Evolutionary conservation across 1,140 invertebrate species (phyloP).

Genomic region (Bombus consobrinus): DNA sequence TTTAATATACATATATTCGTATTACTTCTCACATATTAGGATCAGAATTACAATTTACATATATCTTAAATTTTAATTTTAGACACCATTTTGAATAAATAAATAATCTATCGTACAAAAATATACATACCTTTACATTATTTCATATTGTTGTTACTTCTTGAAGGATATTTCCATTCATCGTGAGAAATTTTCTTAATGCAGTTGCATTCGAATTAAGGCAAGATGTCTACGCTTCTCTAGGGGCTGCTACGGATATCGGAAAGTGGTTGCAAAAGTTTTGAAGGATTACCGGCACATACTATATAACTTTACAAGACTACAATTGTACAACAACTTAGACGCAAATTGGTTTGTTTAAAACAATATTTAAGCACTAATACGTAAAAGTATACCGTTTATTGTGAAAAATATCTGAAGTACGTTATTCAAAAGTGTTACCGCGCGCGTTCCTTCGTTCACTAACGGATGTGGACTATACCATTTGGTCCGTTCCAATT

Average conservation of each 20-base stretch:
- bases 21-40: not conserved
- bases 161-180: not conserved
- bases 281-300: not conserved
- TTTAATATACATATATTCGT: not conserved
- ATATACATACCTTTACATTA: conserved; percentile 15
- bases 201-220: not conserved
- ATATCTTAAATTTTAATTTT: not conserved
- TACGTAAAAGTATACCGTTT: not conserved
- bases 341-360: not conserved
- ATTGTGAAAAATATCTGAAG: not conserved
- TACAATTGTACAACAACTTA: not conserved
- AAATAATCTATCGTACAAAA: not conserved
- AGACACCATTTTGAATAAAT: not conserved
- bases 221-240: not conserved
- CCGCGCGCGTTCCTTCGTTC: not conserved
- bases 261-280: not conserved
- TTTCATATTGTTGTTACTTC: not conserved
- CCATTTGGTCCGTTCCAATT: not conserved
- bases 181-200: not conserved
- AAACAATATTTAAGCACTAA: not conserved
- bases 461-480: not conserved
- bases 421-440: not conserved
- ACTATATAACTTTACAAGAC: not conserved
- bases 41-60: not conserved
- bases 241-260: not conserved